These are phyloP conservation scores for Apostichopus japonicus DNA, from an alignment of 35 echinoderm and acorn worm genomes.

Conservation along the genomic window DNA sequence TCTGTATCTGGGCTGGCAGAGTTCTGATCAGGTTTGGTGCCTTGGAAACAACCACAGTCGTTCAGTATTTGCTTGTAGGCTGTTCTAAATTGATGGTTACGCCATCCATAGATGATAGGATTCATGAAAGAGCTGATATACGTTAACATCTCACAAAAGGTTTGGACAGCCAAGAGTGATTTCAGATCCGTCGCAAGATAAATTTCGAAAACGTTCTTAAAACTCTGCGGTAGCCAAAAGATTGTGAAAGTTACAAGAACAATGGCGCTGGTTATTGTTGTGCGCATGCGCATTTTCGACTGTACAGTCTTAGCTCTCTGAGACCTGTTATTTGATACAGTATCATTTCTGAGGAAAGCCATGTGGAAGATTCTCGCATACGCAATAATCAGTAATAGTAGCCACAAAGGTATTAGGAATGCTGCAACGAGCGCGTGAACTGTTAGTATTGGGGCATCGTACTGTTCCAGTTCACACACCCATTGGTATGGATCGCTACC, in stretches of 20 bases:
- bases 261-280: conserved; percentile 7
- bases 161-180: no score
- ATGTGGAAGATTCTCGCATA: conserved; percentile 34
- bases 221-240: conserved; percentile 8
- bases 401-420: neutral
- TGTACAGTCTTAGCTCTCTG: neutral
- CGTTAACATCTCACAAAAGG: conserved; percentile 11
- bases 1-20: neutral
- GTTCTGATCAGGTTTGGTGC: neutral
- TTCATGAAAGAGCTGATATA: neutral
- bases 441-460: neutral
- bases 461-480: conserved; percentile 33
- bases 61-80: no score
- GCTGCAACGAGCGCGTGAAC: neutral
- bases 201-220: conserved; percentile 41
- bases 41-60: no score
- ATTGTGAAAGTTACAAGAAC: neutral
- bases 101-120: no score
- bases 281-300: neutral
- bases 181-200: neutral
- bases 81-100: no score
- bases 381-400: neutral
- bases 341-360: neutral
- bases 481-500: conserved; percentile 26
- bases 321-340: neutral